Evolutionary conservation across 2,888 invertebrate genomes (phyloP).

Genomic region (Acanthosoma haemorrhoidale): DNA sequence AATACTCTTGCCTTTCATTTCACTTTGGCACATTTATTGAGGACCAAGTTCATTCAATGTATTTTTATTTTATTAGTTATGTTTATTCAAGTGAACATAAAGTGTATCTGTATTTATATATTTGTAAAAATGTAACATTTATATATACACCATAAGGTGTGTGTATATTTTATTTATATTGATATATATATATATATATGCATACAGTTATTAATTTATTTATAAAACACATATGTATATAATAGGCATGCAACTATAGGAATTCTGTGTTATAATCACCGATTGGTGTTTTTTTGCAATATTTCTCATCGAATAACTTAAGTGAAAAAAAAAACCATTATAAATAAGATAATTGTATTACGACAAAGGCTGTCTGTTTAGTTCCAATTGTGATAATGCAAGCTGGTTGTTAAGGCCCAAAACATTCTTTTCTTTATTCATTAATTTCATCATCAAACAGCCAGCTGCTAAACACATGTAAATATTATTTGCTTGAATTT

Average conservation of each 20-base stretch:
- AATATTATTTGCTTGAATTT: conserved; percentile 43
- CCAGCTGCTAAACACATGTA: conserved; percentile 22
- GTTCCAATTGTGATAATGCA: conserved; percentile 38
- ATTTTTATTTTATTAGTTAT: conserved; percentile 2
- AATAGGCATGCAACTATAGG: conserved; percentile 24
- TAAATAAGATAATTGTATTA: conserved; percentile 33
- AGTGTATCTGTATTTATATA: conserved; percentile 24
- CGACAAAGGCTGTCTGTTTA: conserved; percentile 38
- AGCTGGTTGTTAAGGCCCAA: conserved; percentile 30
- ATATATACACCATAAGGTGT: conserved; percentile 1
- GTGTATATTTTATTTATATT: conserved; percentile 16
- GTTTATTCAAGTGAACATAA: conserved; percentile 8
- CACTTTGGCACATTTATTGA: conserved; percentile 29
- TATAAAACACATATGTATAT: conserved; percentile 15
- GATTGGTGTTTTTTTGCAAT: conserved; percentile 24
- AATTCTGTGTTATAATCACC: conserved; percentile 27
- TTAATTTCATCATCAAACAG: conserved; percentile 25
- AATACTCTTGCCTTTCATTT: neutral
- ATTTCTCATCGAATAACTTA: conserved; percentile 28
- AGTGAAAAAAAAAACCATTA: conserved; percentile 27
- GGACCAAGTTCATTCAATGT: conserved; percentile 33
- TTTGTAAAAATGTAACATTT: conserved; percentile 24
- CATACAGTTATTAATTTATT: neutral
- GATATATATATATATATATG: conserved; percentile 1
- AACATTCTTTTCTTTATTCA: conserved; percentile 35